These are phyloP conservation scores for Hydraecia micacea DNA, from an alignment of 2,888 invertebrate genomes.

Conservation along the genomic window DNA sequence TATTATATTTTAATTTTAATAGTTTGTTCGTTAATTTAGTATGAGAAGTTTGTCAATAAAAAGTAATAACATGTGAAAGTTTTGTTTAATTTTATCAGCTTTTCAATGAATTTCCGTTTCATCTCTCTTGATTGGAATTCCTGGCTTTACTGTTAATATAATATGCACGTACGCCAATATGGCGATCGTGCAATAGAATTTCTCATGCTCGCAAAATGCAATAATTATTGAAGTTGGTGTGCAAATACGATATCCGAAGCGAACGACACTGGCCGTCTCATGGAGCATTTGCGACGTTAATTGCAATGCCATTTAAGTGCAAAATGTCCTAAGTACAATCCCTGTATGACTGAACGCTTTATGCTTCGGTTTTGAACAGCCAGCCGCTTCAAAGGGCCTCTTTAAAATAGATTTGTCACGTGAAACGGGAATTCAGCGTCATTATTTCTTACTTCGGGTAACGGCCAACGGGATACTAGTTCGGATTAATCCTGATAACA, in stretches of 20 bases:
- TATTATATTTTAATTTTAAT: too few relatives aligned
- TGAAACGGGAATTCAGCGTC: conserved; percentile 33
- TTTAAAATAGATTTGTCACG: conserved; percentile 36
- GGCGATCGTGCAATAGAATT: conserved; percentile 28
- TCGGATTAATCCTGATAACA: conserved; percentile 25
- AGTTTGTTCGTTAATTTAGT: too few relatives aligned
- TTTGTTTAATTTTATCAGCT: neutral
- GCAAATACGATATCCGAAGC: conserved; percentile 45
- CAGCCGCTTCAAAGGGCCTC: conserved; percentile 40
- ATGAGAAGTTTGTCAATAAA: too few relatives aligned
- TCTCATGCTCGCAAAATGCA: conserved; percentile 29
- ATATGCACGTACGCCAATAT: neutral
- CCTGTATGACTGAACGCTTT: conserved; percentile 38
- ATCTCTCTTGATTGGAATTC: conserved; percentile 26
- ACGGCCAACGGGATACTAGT: conserved; percentile 12
- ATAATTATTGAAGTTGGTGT: conserved; percentile 38
- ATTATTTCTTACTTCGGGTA: conserved; percentile 34
- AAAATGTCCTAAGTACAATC: conserved; percentile 56
- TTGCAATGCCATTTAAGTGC: conserved; percentile 47
- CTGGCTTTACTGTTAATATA: conserved; percentile 22
- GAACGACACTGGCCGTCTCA: conserved; percentile 29
- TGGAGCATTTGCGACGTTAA: conserved; percentile 50
- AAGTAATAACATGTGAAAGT: neutral
- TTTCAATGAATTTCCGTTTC: conserved; percentile 15
- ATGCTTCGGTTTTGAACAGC: conserved; percentile 48